These are phyloP conservation scores for Thymallus thymallus DNA, from an alignment of 2,113 vertebrate species.

Conservation along the genomic window DNA sequence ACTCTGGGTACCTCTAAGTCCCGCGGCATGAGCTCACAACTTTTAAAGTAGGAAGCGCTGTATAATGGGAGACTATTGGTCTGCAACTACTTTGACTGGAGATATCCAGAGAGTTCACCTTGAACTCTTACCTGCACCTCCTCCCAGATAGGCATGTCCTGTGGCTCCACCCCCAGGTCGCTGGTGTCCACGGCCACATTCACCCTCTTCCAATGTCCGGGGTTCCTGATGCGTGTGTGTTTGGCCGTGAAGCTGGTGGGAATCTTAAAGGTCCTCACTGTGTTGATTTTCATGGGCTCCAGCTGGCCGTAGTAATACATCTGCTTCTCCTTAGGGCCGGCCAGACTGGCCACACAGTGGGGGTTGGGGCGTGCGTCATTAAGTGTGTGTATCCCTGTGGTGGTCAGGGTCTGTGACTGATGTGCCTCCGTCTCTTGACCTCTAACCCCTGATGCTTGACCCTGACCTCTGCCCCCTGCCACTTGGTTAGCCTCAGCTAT, in stretches of 20 bases:
- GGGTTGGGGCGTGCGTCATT: not conserved
- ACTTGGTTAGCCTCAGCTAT: conserved; percentile 76
- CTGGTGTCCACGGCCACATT: conserved; percentile 85
- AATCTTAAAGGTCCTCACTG: conserved; percentile 86
- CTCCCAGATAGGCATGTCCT: conserved; percentile 78
- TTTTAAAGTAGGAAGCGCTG: too few species aligned
- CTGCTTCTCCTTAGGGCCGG: not conserved
- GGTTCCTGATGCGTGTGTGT: conserved; percentile 75
- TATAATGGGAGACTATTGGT: too few species aligned
- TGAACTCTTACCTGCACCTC: conserved; percentile 78
- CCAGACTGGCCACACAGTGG: too few species aligned
- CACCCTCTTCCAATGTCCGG: conserved; percentile 70
- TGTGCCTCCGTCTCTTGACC: conserved; percentile 43
- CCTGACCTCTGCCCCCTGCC: conserved; percentile 18
- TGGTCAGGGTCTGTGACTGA: not conserved
- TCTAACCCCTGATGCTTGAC: not conserved
- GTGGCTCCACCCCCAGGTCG: conserved; percentile 72
- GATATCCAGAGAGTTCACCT: conserved; percentile 67
- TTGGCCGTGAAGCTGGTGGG: conserved; percentile 85
- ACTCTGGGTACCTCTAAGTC: too few species aligned
- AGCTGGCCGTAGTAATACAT: conserved; percentile 77
- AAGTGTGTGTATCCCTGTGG: not conserved
- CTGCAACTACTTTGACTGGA: too few species aligned
- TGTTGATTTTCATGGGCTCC: conserved; percentile 89
- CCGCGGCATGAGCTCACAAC: too few species aligned